Conservation (phyloP, 1,140 invertebrate species). For the Nasonia vitripennis region DNA sequence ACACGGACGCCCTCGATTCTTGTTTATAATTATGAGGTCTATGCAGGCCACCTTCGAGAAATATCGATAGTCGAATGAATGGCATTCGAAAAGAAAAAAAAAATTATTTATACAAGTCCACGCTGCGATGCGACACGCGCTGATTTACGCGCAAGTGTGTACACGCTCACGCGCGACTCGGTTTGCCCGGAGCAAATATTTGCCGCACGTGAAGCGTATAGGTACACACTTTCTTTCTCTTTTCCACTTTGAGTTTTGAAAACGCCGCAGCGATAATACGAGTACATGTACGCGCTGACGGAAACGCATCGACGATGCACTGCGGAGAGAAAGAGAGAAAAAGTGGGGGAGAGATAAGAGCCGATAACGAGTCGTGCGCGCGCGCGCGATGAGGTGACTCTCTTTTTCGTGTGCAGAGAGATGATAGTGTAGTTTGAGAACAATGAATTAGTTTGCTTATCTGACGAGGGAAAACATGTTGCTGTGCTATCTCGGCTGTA, state of each 20-base stretch:
- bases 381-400: background rate
- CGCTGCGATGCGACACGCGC: constrained; percentile 18
- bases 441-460: background rate
- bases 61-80: too few relatives aligned
- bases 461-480: background rate
- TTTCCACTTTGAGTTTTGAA: background rate
- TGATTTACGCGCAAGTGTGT: background rate
- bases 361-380: background rate
- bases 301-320: background rate
- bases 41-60: too few relatives aligned
- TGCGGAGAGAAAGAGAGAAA: background rate
- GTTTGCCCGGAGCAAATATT: constrained; percentile 38
- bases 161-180: background rate
- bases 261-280: background rate
- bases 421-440: background rate
- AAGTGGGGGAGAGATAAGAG: background rate
- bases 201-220: constrained; percentile 1
- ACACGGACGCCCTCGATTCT: too few relatives aligned
- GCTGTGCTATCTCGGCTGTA: background rate
- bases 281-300: background rate
- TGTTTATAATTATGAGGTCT: too few relatives aligned
- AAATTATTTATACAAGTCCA: background rate
- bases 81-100: background rate
- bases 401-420: background rate
- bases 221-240: background rate